A percentile compares a stretch with the other conserved stretches of the same genome.
Conservation (phyloP, 2,888 invertebrate genomes). For the Zootermopsis nevadensis region DNA sequence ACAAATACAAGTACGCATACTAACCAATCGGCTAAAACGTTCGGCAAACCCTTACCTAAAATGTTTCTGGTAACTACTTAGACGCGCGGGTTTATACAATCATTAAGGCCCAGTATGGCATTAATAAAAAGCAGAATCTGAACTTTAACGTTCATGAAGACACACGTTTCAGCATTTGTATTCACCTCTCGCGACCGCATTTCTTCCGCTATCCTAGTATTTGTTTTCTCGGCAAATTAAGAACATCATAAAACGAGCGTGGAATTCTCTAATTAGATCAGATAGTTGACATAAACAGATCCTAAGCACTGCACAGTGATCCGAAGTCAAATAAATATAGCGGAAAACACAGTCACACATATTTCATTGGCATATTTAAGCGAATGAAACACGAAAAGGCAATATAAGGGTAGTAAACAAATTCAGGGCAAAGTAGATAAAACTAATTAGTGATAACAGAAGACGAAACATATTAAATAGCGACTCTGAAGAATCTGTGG, state of each 20-base stretch:
- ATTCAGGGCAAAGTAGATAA: neutral
- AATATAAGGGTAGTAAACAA: neutral
- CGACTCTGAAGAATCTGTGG: neutral
- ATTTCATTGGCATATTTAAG: neutral
- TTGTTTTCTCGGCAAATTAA: neutral
- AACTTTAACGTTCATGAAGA: neutral
- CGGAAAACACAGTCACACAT: neutral
- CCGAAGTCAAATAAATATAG: neutral
- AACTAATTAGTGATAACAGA: neutral
- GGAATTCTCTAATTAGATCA: conserved; percentile 1
- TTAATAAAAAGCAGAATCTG: neutral
- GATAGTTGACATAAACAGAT: neutral
- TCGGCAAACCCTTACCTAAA: too few relatives aligned
- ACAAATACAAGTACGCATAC: too few relatives aligned
- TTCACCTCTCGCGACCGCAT: neutral
- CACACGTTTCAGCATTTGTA: neutral
- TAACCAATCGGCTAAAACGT: too few relatives aligned
- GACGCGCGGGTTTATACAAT: too few relatives aligned
- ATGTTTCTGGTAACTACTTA: too few relatives aligned
- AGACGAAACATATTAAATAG: neutral
- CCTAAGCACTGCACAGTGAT: neutral
- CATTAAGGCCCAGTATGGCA: too few relatives aligned
- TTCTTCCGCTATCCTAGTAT: neutral
- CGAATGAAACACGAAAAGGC: neutral
- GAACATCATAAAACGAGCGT: neutral